These are phyloP conservation scores for Neostethus bicornis DNA, from an alignment of 2,797 vertebrate species.

Conservation along the genomic window DNA sequence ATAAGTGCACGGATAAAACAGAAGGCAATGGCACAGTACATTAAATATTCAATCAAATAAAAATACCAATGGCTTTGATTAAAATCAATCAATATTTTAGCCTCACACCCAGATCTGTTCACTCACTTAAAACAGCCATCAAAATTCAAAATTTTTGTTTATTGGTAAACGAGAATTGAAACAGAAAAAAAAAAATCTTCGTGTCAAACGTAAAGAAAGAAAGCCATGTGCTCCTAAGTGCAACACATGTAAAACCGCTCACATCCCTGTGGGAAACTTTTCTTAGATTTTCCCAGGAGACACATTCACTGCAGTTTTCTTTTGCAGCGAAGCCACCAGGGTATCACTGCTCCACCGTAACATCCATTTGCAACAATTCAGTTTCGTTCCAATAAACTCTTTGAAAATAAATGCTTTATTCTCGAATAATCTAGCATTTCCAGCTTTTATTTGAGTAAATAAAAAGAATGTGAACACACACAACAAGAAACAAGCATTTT, in stretches of 20 bases:
- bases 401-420: constrained; percentile 8
- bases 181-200: neutral
- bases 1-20: too few species aligned
- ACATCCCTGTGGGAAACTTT: constrained; percentile 3
- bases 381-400: constrained; percentile 13
- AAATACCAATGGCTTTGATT: too few species aligned
- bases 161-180: neutral
- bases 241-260: constrained; percentile 7
- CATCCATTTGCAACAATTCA: constrained; percentile 31
- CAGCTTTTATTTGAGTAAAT: neutral
- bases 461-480: neutral
- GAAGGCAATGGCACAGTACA: too few species aligned
- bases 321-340: constrained; percentile 28
- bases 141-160: neutral
- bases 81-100: neutral
- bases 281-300: constrained; percentile 20
- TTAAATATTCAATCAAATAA: too few species aligned
- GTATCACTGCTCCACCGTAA: constrained; percentile 27
- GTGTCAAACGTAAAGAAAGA: neutral
- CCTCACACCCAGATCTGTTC: neutral
- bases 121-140: neutral
- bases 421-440: constrained; percentile 15
- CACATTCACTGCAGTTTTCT: constrained; percentile 11
- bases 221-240: neutral
- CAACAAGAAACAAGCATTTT: constrained; percentile 6